A percentile compares a stretch with the other conserved stretches of the same genome.
Evolutionary conservation across 1,140 invertebrate species (phyloP).

Genomic region (Epicauta chinensis): DNA sequence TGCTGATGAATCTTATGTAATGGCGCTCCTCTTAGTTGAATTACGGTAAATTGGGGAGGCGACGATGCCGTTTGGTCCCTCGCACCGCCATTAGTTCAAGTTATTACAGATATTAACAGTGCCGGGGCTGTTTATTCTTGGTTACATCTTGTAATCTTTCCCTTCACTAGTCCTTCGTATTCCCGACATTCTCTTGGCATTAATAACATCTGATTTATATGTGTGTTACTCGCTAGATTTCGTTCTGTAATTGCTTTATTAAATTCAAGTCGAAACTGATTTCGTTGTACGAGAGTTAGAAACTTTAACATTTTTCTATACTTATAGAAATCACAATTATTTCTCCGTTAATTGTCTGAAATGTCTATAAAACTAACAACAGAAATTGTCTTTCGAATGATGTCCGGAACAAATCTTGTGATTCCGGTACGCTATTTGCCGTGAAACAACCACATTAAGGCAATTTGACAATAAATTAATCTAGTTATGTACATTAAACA

Average conservation of each 20-base stretch:
- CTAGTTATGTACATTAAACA: conserved; percentile 38
- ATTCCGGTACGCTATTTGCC: conserved; percentile 43
- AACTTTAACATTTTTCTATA: too few species aligned
- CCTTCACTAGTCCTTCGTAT: conserved; percentile 1
- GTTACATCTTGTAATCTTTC: conserved; percentile 18
- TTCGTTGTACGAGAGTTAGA: too few species aligned
- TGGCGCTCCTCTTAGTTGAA: conserved; percentile 23
- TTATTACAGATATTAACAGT: conserved; percentile 19
- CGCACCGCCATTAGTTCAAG: conserved; percentile 11
- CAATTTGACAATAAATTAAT: conserved; percentile 44
- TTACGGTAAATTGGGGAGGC: conserved; percentile 20
- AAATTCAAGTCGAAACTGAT: conserved; percentile 2
- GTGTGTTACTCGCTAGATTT: conserved; percentile 8
- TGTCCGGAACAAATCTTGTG: conserved; percentile 24
- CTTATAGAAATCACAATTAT: too few species aligned
- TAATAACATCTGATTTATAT: conserved; percentile 15
- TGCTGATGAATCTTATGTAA: conserved; percentile 24
- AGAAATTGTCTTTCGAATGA: neutral
- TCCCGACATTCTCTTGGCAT: conserved; percentile 5
- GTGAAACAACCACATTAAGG: conserved; percentile 39
- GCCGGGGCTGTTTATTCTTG: conserved; percentile 15
- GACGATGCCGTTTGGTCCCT: conserved; percentile 6
- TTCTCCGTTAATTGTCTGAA: too few species aligned
- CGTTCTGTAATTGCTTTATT: conserved; percentile 16
- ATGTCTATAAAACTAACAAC: too few species aligned